Base-by-base conservation (phyloP, 2,888 invertebrate genomes). In the Drosophila leonis region DNA sequence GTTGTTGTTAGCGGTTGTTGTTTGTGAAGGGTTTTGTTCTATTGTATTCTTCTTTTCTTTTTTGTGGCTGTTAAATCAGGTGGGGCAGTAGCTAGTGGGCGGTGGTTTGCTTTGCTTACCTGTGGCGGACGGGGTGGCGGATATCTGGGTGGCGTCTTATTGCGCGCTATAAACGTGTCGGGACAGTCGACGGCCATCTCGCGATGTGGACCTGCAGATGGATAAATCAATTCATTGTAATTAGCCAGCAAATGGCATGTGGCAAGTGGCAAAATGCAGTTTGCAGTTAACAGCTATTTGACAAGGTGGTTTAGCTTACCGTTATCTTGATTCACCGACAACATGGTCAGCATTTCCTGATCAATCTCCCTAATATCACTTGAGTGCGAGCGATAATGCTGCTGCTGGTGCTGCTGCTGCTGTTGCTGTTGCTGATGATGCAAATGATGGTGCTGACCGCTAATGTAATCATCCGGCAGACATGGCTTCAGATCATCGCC, bases 121-220 rank as follows among this genome's bases (percentile, higher is more conserved):
- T 95, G 95, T 80, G 95, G 94, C 82, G 95, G 95, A 86, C 96
- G 95, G 61, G 97, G 97, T 55, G 97, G 97, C 76, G 97, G 97
- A 95, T 97, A 98, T 90, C 97, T 95, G 42, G 98, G 98, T 48
- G 98, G 97, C 79, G 97, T 97, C 94, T 98, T 98, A 93, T 96
- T 97, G 90, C 97, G 94, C 83, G 97, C 97, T 91, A 98, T 96
- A 94, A 98, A 98, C 90, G 96, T 96, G 93, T 98, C 98, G 91
- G 99, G 99, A 90, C 98, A 98, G 94, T 99, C 99, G 93, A 99
- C 98, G 93, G 99, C 98, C 97, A 98, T 98, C 95, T 99, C 99
- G 93, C 98, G 96, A 95, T 98, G 98, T 92, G 97, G 97, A 93
- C 97, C 96, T 95, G 94, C 75, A 1, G 9, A 15, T 6, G 35